Base-by-base conservation (phyloP, 1,140 invertebrate genomes). In the Caerostris extrusa region DNA sequence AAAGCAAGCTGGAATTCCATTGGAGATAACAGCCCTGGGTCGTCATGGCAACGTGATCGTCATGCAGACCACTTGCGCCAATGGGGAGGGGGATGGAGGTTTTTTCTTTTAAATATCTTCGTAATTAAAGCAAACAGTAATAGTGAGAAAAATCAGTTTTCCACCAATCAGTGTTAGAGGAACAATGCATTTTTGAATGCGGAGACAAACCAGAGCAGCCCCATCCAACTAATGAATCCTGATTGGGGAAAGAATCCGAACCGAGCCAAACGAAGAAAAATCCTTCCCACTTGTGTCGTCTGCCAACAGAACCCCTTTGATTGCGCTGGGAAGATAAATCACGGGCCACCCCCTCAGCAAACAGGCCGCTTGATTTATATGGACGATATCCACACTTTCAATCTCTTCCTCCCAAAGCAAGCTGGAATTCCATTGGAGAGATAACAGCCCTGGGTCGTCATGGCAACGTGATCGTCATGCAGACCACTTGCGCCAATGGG, bases 341-440 rank as follows among this genome's bases (percentile, higher is more conserved):
- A 83, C 56, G n/a, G n/a, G n/a, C 85, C 50, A 10, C 7, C 34
- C 81, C 58, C 58, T 34, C 61, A 87, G 19, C 85, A 87, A 87
- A 87, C 58, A 61, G 6, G 34, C 12, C 10, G 58, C n/a, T 61
- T 87, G 85, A 87, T 87, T 87, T 87, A 87, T 87, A 61, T 57
- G 82, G 8, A 83, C 82, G 82, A 83, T 61, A 87, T 87, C 19
- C 58, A 87, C 85, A 87, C 85, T 50, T 87, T 87, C 85, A 14
- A 10, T 61, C 85, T 61, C 82, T 7, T 77, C 85, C 60, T 50
- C 53, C 85, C 58, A 87, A 50, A 87, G 85, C 19, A 87, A 87
- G 61, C 85, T 64, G 85, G 58, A 83, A 83, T 83, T 56, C 82
- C 56, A 83, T 55, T 61, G 58, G 85, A 61, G 19, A 56, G 81